Evolutionary conservation across 2,113 vertebrate genomes (phyloP), one percentile per base, ranked within the genome.

Genomic region (Eulemur rufifrons): DNA sequence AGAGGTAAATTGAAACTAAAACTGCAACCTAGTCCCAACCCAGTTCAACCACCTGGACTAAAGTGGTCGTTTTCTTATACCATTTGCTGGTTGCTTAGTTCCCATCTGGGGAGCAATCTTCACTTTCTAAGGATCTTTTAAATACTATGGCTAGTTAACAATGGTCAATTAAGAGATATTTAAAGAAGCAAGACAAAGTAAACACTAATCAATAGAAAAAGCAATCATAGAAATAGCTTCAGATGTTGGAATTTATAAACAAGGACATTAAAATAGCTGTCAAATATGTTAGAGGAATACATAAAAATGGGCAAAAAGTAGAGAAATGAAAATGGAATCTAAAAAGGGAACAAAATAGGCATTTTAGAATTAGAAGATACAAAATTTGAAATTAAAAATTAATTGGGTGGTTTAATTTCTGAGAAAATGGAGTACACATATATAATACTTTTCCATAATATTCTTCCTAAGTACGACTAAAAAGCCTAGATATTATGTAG

Each of bases 351-450:
- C 17, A 74, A 96, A 96, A 71, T 45, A 29, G 27, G 17, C 63
- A 90, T 68, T 95, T 94, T 83, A 47, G 34, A 92, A 83, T 6
- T 54, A 89, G 11, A 89, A 91, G 50, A 77, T 95, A 59, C 23
- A 88, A 91, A 95, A n/a, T 45, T 2, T 59, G 23, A 93, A 78
- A 89, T 97, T 86, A 81, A 91, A 88, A 93, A 37, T 80, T 64
- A 80, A 86, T 56, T 82, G 20, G 56, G 73, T 63, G 21, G 6
- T 86, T 77, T 20, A 54, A 42, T 7, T 83, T 97, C 69, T 20
- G 3, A 29, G 12, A 59, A 88, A 91, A 77, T 71, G 15, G 47
- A 82, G 20, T 59, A 15, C 42, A 23, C 37, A 3, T 56, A 56
- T 56, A 21, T 56, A 56, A 21, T 91, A 37, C 13, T 52, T 86